Evolutionary conservation across 2,888 invertebrate species (phyloP).

Genomic region (Adela reaumurella): DNA sequence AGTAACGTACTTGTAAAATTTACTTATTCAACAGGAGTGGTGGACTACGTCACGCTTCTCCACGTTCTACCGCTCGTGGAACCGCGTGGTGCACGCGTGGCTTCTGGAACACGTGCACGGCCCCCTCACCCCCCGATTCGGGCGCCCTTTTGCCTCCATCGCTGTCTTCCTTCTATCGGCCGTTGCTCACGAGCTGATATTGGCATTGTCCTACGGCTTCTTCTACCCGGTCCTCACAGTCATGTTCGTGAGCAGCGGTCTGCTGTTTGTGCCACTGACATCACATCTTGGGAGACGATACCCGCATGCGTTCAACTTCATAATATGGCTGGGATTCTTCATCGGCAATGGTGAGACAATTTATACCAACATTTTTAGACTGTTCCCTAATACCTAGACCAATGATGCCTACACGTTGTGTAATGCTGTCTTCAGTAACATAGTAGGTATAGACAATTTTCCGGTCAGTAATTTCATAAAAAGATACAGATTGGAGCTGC

Average conservation of each 20-base stretch:
- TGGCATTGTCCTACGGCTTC: conserved; percentile 75
- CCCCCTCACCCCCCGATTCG: conserved; percentile 51
- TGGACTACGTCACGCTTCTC: conserved; percentile 87
- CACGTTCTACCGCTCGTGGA: conserved; percentile 90
- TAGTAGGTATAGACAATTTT: no score
- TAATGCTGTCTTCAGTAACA: no score
- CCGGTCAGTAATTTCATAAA: no score
- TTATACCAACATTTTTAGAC: no score
- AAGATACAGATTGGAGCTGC: no score
- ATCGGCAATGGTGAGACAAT: conserved; percentile 71
- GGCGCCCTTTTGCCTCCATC: conserved; percentile 26
- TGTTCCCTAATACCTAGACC: no score
- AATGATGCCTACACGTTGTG: no score
- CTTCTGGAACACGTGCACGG: conserved; percentile 85
- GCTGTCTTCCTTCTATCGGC: conserved; percentile 68
- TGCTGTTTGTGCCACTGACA: conserved; percentile 51
- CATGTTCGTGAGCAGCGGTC: conserved; percentile 70
- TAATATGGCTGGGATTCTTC: conserved; percentile 78
- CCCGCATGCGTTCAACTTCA: conserved; percentile 66
- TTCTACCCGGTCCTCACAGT: conserved; percentile 84
- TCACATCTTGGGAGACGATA: conserved; percentile 31
- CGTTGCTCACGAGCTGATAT: conserved; percentile 82
- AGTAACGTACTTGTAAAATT: no score
- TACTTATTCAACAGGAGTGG: conserved; percentile 67
- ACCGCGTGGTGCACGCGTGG: conserved; percentile 93